Conservation (phyloP, 2,888 invertebrate genomes). For the Dexiosoma caninum region DNA sequence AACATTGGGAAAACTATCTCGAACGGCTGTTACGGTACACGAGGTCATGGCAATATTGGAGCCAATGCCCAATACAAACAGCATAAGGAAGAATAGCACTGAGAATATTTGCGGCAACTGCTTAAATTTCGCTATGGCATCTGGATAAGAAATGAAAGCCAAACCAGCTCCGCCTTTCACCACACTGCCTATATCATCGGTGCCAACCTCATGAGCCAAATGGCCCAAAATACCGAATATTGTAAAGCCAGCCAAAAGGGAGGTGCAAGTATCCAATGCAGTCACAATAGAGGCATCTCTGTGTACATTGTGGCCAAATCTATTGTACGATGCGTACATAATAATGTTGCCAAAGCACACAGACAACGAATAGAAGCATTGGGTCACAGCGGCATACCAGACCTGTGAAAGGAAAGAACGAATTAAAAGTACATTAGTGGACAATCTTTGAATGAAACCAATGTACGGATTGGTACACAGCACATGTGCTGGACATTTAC, state of each 20-base stretch:
- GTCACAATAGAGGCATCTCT: slow-evolving; percentile 81
- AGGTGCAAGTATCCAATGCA: slow-evolving; percentile 80
- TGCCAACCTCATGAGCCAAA: slow-evolving; percentile 79
- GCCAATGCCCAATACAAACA: slow-evolving; percentile 80
- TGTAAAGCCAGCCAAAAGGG: slow-evolving; percentile 80
- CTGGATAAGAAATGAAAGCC: slow-evolving; percentile 81
- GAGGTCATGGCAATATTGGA: slow-evolving; percentile 79
- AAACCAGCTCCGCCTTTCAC: slow-evolving; percentile 80
- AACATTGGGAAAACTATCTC: slow-evolving; percentile 78
- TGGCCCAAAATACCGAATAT: slow-evolving; percentile 81
- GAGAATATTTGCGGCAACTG: slow-evolving; percentile 80
- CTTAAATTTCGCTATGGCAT: slow-evolving; percentile 80
- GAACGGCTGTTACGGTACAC: slow-evolving; percentile 78
- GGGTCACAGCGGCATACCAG: slow-evolving; percentile 83
- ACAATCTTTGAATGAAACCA: no score
- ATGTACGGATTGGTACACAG: no score
- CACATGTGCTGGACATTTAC: no score
- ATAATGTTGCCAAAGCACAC: slow-evolving; percentile 82
- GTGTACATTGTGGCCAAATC: slow-evolving; percentile 81
- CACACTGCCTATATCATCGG: slow-evolving; percentile 78
- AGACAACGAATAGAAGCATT: slow-evolving; percentile 82
- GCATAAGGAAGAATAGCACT: slow-evolving; percentile 80
- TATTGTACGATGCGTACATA: slow-evolving; percentile 82
- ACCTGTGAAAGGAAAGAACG: slow-evolving; percentile 74
- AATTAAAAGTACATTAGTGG: no score